phyloP scores from a whole-genome alignment of 2,797 vertebrate species.

The Smutsia gigantea region DNA sequence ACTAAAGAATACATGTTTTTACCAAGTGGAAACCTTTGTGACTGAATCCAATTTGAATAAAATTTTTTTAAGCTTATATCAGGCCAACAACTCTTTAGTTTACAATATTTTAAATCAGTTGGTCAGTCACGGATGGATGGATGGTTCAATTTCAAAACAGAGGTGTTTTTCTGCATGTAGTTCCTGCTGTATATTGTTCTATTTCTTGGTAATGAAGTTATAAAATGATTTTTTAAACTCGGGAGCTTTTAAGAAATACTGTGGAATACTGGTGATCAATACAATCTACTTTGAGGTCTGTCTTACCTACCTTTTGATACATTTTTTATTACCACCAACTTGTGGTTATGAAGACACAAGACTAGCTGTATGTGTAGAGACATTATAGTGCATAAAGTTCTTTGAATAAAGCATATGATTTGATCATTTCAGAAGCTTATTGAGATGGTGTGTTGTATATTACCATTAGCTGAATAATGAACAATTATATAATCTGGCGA shows the following conservation, averaged over 20 bases:
- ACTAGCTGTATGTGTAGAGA: neutral
- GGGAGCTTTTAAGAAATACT: neutral
- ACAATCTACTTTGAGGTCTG: neutral
- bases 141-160: neutral
- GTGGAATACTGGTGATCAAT: neutral
- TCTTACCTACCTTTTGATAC: neutral
- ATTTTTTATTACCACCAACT: neutral
- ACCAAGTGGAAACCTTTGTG: neutral
- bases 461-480: neutral
- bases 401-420: slow-evolving; percentile 12
- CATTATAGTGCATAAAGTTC: neutral
- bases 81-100: neutral
- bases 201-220: slow-evolving; percentile 6
- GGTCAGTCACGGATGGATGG: neutral
- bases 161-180: neutral
- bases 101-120: neutral
- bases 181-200: slow-evolving; percentile 9
- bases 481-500: neutral
- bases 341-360: neutral
- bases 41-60: neutral
- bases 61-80: neutral
- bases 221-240: neutral
- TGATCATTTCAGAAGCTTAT: neutral
- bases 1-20: neutral
- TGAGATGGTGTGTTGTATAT: neutral